Evolutionary conservation across 2,888 invertebrate species (phyloP).

Genomic region (Neoascia interrupta): DNA sequence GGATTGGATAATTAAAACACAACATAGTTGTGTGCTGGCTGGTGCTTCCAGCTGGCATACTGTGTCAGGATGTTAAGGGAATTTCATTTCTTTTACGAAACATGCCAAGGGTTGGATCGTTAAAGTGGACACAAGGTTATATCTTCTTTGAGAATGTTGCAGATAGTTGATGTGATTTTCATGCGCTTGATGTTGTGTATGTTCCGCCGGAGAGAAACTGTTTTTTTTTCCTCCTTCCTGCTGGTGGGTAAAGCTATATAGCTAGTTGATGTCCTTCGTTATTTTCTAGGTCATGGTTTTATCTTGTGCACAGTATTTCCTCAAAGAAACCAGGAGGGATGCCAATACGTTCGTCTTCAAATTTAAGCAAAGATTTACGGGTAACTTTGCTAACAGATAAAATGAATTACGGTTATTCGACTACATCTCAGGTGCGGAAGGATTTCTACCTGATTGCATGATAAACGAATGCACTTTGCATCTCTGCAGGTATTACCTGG

Average conservation of each 20-base stretch:
- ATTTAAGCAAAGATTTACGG: slow-evolving; percentile 9
- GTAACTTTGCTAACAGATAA: slow-evolving; percentile 7
- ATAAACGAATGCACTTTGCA: slow-evolving; percentile 53
- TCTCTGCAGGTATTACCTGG: slow-evolving; percentile 5
- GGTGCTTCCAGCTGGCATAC: not conserved
- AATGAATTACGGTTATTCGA: slow-evolving; percentile 22
- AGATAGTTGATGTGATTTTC: slow-evolving; percentile 36
- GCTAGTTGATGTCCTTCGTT: not conserved
- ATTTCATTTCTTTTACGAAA: slow-evolving; percentile 19
- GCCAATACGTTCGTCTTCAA: not conserved
- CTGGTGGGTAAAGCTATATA: not conserved
- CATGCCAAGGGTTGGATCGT: slow-evolving; percentile 18
- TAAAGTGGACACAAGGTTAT: slow-evolving; percentile 26
- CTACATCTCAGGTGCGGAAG: slow-evolving; percentile 40
- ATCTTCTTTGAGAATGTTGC: slow-evolving; percentile 38
- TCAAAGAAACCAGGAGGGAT: too few relatives aligned
- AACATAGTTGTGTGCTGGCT: slow-evolving; percentile 11
- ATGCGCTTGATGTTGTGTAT: too few relatives aligned
- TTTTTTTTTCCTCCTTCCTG: too few relatives aligned
- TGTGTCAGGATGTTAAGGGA: slow-evolving; percentile 20
- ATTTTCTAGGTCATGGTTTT: slow-evolving; percentile 7
- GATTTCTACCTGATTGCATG: slow-evolving; percentile 32
- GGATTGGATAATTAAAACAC: slow-evolving; percentile 41
- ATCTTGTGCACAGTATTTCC: not conserved
- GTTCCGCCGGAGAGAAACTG: too few relatives aligned